These are phyloP conservation scores for Holothuria leucospilota DNA, from an alignment of 53 echinoderm and acorn worm genomes.

Conservation along the genomic window DNA sequence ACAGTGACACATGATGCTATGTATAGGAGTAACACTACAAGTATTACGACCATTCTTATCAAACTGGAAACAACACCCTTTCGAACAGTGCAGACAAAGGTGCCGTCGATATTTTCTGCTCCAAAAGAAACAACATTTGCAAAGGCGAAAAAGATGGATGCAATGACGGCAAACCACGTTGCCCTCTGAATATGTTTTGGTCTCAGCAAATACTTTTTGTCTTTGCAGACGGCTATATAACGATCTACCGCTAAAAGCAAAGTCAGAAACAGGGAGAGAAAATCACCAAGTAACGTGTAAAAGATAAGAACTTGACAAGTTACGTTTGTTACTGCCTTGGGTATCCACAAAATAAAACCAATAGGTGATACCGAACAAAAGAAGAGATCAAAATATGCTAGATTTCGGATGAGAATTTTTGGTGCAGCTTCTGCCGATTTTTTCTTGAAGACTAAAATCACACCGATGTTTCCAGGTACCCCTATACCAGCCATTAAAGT, in stretches of 20 bases:
- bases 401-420: not conserved
- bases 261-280: conserved; percentile 14
- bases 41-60: not conserved
- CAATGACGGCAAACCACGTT: not conserved
- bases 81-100: no score
- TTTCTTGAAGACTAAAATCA: not conserved
- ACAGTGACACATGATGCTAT: not conserved
- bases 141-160: not conserved
- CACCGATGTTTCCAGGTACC: conserved; percentile 19
- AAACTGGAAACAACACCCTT: not conserved
- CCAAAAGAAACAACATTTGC: not conserved
- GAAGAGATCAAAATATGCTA: not conserved
- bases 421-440: not conserved
- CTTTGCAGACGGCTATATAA: conserved; percentile 10
- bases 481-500: not conserved
- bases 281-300: not conserved
- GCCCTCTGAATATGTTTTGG: not conserved
- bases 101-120: not conserved
- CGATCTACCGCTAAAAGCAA: not conserved
- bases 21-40: not conserved
- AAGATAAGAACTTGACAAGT: not conserved
- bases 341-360: not conserved
- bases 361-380: not conserved
- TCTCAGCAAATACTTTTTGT: not conserved
- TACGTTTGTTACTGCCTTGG: not conserved